Base-by-base conservation (phyloP, 2,888 invertebrate species). In the Nymphalis polychloros region DNA sequence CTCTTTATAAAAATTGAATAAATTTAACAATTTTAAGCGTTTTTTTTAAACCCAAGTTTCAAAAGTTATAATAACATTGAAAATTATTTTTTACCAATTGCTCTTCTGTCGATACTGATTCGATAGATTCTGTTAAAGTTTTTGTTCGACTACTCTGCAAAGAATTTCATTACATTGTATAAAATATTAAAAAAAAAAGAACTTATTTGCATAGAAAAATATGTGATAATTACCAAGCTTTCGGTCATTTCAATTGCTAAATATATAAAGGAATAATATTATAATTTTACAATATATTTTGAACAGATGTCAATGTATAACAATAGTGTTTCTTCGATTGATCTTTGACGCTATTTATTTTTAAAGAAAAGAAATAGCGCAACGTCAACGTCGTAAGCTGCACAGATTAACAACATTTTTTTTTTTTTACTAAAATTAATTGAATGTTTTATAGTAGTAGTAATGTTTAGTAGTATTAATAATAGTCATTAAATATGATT, bases 111-210 rank as follows among this genome's bases (percentile, higher is more conserved):
- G 88, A 84, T 49, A 77, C 83, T 1, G 87, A 76, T 20, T 78
- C 81, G 17, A 73, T 73, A 5, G 85, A 75, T 1, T 82, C 84
- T 1, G 84, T 78, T 41, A 78, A 47, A 35, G 82, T 83, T 80
- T 90, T 90, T 0, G 86, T 82, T 23, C 78, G 78, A 49, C 61
- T 67, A 49, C 67, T 67, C 90, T 90, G 82, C 62, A 85, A 87
- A 63, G 67, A 57, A 59, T 35, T 48, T 20, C 0, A 46, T 49
- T 48, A 13, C 1, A 23, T 35, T 10, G 8, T 7, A 8, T 23
- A 41, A 59, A 50, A 1, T 23, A 41, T 20, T 19, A 20, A 17
- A 17, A 41, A 50, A 48, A 55, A n/a, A 1, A 13, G 10, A 27
- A 23, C 10, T 50, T 23, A 48, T 8, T 4, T 27, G 23, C 13